A percentile compares a stretch with the other conserved stretches of the same genome.
Evolutionary conservation across 37 sponge, comb jelly and placozoan genomes (phyloP).

Genomic region (Diacarnus erythraeanus): DNA sequence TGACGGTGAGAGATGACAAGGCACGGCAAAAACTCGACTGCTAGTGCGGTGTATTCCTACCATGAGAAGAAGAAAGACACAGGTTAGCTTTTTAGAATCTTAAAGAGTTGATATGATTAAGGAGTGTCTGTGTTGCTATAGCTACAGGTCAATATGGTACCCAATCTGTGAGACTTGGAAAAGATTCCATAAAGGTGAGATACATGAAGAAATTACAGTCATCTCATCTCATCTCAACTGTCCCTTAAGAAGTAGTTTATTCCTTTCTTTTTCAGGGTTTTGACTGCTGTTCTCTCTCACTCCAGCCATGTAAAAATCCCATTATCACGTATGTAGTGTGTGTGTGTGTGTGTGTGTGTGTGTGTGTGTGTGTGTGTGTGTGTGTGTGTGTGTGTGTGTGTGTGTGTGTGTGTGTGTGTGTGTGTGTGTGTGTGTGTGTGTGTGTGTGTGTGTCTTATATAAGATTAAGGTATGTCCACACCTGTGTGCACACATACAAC

Average conservation of each 20-base stretch:
- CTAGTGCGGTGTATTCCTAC: conserved; percentile 89
- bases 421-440: too few species aligned
- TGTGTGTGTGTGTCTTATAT: too few species aligned
- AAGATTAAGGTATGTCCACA: too few species aligned
- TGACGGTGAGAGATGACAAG: conserved; percentile 86
- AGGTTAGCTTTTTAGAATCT: conserved; percentile 38
- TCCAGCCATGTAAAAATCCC: conserved; percentile 93
- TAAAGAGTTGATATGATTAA: too few species aligned
- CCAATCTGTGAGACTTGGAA: conserved; percentile 49
- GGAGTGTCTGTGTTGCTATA: too few species aligned
- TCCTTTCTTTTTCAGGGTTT: conserved; percentile 54
- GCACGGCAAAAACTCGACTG: conserved; percentile 91
- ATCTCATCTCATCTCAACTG: too few species aligned
- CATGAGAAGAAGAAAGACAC: conserved; percentile 93
- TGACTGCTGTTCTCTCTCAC: conserved; percentile 87
- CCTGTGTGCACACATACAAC: too few species aligned
- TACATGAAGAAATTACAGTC: too few species aligned
- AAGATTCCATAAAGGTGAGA: conserved; percentile 77
- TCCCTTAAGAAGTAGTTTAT: not conserved
- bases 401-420: too few species aligned
- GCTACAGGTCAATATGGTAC: conserved; percentile 67
- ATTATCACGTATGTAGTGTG: conserved; percentile 74
- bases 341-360: too few species aligned
- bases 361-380: too few species aligned
- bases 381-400: too few species aligned